These are phyloP conservation scores for Microplitis mediator DNA, from an alignment of 1,140 invertebrate species.

Conservation along the genomic window DNA sequence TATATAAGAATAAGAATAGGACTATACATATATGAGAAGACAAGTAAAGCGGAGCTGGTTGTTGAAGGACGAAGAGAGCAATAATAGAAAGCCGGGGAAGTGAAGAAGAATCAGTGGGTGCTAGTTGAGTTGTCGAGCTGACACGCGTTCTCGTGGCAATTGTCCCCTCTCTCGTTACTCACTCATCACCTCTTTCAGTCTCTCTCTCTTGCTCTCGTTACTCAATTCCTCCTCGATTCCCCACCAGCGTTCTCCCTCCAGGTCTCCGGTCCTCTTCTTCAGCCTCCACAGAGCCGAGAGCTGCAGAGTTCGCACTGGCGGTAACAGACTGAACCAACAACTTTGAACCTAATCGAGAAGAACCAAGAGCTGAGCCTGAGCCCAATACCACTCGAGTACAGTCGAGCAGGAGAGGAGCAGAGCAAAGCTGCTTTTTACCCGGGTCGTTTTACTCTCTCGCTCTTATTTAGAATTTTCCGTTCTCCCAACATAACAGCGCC, in stretches of 20 bases:
- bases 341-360: too few species aligned
- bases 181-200: slow-evolving; percentile 6
- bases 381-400: neutral
- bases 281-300: too few species aligned
- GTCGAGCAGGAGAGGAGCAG: too few species aligned
- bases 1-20: too few species aligned
- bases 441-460: slow-evolving; percentile 22
- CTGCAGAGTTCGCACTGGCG: too few species aligned
- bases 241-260: neutral
- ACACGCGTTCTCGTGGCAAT: slow-evolving; percentile 53
- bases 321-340: too few species aligned
- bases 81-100: slow-evolving; percentile 8
- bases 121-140: slow-evolving; percentile 64
- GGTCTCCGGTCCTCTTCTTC: neutral
- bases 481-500: slow-evolving; percentile 1
- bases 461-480: slow-evolving; percentile 51
- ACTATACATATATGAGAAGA: too few species aligned
- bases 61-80: neutral
- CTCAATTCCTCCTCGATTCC: neutral
- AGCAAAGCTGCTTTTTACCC: too few species aligned
- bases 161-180: slow-evolving; percentile 14
- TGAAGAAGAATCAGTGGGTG: slow-evolving; percentile 47
- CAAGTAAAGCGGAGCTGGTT: neutral
- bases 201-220: slow-evolving; percentile 27
- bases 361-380: slow-evolving; percentile 10